Percentiles rank a stretch among this genome's conserved stretches.
Evolutionary conservation across 2,888 invertebrate genomes (phyloP).

Genomic region (Parochlus steinenii): DNA sequence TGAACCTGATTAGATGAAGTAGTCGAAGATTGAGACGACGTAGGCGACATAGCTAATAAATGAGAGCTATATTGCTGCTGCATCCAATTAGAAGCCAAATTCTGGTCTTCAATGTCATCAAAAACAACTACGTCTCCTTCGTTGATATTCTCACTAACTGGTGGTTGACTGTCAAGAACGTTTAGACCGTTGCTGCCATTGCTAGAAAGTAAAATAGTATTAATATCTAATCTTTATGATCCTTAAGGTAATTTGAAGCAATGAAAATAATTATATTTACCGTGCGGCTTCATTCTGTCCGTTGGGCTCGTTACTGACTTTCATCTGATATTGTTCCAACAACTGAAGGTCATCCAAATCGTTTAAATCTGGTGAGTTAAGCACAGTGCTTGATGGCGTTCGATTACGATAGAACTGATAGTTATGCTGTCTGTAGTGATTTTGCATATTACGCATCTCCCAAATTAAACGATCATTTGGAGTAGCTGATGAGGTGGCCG

Average conservation of each 20-base stretch:
- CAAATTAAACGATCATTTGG: slow-evolving; percentile 12
- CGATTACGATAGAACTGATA: slow-evolving; percentile 7
- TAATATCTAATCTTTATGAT: too few relatives aligned
- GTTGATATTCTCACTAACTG: too few relatives aligned
- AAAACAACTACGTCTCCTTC: slow-evolving; percentile 79
- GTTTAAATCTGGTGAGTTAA: slow-evolving; percentile 24
- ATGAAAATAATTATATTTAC: too few relatives aligned
- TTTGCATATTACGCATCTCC: slow-evolving; percentile 13
- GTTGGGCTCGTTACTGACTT: slow-evolving; percentile 3
- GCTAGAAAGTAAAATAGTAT: too few relatives aligned
- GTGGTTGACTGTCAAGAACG: slow-evolving; percentile 4
- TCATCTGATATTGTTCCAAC: slow-evolving; percentile 3
- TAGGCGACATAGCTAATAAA: slow-evolving; percentile 7
- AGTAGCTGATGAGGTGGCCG: too few relatives aligned
- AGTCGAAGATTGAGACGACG: slow-evolving; percentile 8
- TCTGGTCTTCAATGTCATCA: slow-evolving; percentile 47
- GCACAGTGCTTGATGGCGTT: slow-evolving; percentile 20
- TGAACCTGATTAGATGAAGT: background rate
- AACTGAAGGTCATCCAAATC: background rate
- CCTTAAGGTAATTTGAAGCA: too few relatives aligned
- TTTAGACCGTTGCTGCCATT: background rate
- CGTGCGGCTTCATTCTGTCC: too few relatives aligned
- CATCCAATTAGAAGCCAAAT: background rate
- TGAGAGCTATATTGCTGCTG: background rate
- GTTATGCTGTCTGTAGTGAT: slow-evolving; percentile 18